phyloP scores from a whole-genome alignment of 2,888 invertebrate genomes.

The Andrena chrysosceles region DNA sequence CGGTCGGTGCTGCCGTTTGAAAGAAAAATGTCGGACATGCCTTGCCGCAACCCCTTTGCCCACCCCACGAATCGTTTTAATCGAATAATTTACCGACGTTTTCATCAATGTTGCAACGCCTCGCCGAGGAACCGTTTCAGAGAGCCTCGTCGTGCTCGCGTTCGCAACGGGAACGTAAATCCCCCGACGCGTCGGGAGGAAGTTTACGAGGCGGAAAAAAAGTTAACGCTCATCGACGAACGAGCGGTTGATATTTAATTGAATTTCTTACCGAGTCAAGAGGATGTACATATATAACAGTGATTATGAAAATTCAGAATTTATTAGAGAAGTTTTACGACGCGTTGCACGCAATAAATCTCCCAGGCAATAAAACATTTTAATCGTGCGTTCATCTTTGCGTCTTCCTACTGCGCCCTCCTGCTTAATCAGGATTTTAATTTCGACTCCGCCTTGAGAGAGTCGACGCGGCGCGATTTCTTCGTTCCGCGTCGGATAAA shows the following conservation, averaged over 20 bases:
- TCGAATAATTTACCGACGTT: slow-evolving; percentile 23
- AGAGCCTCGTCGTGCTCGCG: neutral
- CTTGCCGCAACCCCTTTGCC: neutral
- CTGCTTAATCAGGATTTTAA: neutral
- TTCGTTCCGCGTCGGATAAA: slow-evolving; percentile 7
- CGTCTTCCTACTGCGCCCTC: neutral
- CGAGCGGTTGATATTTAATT: slow-evolving; percentile 29
- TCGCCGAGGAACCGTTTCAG: neutral
- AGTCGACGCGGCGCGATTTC: neutral
- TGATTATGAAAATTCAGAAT: slow-evolving; percentile 37
- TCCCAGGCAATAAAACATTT: slow-evolving; percentile 41
- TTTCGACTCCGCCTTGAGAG: slow-evolving; percentile 11
- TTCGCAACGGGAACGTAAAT: neutral
- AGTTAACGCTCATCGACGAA: slow-evolving; percentile 1
- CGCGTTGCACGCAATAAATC: slow-evolving; percentile 37
- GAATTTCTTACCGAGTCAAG: slow-evolving; percentile 20
- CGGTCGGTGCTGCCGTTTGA: slow-evolving; percentile 13
- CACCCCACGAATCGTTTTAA: slow-evolving; percentile 15
- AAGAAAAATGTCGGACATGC: slow-evolving; percentile 38
- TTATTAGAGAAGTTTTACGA: slow-evolving; percentile 44
- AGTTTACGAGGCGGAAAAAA: slow-evolving; percentile 16
- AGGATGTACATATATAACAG: slow-evolving; percentile 11
- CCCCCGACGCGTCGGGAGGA: neutral
- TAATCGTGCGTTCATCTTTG: slow-evolving; percentile 28
- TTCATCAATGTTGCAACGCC: slow-evolving; percentile 2